Evolutionary conservation across 2,888 invertebrate genomes (phyloP), one percentile per base, ranked within the genome.

Genomic region (Athalia circularis): DNA sequence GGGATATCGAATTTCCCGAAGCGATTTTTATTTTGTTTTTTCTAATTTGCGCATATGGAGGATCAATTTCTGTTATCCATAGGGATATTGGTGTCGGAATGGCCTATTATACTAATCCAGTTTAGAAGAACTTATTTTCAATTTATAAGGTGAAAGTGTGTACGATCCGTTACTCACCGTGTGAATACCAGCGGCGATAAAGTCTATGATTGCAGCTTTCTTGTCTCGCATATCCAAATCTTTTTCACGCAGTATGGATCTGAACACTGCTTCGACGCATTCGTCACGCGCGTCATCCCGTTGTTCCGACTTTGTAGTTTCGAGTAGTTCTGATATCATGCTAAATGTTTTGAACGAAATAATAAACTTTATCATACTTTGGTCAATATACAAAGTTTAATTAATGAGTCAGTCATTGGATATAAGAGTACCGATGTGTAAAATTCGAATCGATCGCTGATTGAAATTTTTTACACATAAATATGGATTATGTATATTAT

Each of bases 181-280:
- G 89, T 96, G 96, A 86, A 97, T 96, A 67, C 96, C 96, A 54
- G 96, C 96, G 6, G 96, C 95, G 84, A 97, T 95, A 85, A 97
- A 96, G 90, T 97, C 97, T 65, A 97, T 95, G 76, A 96, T 94
- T 0, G 95, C 96, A 0, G 96, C 95, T 86, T 95, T 96, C 90
- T 96, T 96, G 87, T 97, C 97, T 72, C 94, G 92, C 85, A 94
- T 93, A 85, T 96, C 96, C 65, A 96, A 91, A 80, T 93, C 93
- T 48, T 94, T 93, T 65, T 95, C 94, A 61, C 93, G 92, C 65
- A 97, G 90, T 79, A 97, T 95, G 79, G 94, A 95, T 78, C 94
- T 92, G 86, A 96, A 96, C 70, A 97, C 94, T 84, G 94, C 94
- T 80, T 94, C 93, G 85, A 95, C 92, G 70, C 91, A 92, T 79